These are phyloP conservation scores for Zeugodacus cucurbitae DNA, from an alignment of 1,140 invertebrate species.

Conservation along the genomic window DNA sequence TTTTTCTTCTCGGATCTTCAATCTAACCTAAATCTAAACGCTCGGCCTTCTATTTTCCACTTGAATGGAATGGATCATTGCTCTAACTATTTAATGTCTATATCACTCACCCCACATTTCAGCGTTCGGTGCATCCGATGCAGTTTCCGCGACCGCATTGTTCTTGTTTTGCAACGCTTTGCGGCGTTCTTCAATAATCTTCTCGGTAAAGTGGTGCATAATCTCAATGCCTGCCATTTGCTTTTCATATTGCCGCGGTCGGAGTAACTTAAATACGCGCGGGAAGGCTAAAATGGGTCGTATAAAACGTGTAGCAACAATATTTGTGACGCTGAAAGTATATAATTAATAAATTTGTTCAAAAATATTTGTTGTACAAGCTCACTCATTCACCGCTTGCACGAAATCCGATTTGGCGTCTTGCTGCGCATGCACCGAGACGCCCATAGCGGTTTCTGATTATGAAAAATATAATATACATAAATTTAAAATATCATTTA, in stretches of 20 bases:
- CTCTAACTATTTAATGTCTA: no score
- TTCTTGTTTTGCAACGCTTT: neutral
- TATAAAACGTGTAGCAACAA: slow-evolving; percentile 52
- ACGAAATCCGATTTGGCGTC: slow-evolving; percentile 78
- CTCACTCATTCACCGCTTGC: slow-evolving; percentile 74
- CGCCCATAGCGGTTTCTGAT: slow-evolving; percentile 85
- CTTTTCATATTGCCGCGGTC: slow-evolving; percentile 54
- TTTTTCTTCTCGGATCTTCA: no score
- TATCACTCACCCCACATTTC: neutral
- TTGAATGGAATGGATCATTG: no score
- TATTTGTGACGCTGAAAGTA: slow-evolving; percentile 52
- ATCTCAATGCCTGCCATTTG: slow-evolving; percentile 52
- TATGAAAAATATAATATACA: neutral
- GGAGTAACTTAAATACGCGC: slow-evolving; percentile 50
- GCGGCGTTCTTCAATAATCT: slow-evolving; percentile 54
- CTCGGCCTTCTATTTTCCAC: no score
- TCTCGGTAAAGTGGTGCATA: slow-evolving; percentile 57
- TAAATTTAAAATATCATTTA: neutral
- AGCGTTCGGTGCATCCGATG: no score
- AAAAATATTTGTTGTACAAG: neutral
- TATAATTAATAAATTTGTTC: neutral
- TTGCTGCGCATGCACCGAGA: slow-evolving; percentile 77
- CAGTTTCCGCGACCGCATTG: neutral
- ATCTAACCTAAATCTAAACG: no score
- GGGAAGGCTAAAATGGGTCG: slow-evolving; percentile 56